Base-by-base conservation (phyloP, 2,113 vertebrate species). In the Malurus elegans region DNA sequence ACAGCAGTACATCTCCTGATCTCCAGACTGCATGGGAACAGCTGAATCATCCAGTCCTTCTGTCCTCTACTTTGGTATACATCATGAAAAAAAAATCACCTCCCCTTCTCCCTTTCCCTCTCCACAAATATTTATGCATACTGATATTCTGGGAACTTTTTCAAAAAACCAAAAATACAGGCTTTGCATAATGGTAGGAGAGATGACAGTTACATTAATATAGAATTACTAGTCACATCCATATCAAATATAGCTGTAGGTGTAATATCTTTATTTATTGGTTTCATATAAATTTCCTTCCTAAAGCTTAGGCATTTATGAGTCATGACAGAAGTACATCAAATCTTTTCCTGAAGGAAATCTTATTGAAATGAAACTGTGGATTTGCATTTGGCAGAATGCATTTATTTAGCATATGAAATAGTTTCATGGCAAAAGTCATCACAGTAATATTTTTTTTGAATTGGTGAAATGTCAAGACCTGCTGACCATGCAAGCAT, bases 251-350 rank as follows among this genome's bases (percentile, higher is more conserved):
- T 28, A 84, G 61, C 60, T 92, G 29, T 83, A 88, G 86, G 64
- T 90, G 62, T 91, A 92, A 69, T 93, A 85, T 90, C 51, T 88
- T 75, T 66, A 79, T 95, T 85, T 96, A 87, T 87, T 96, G 84
- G 80, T 86, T 90, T 72, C n/a, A 31, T 83, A 86, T 61, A 40
- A 66, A 51, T 89, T 96, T 70, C 34, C 29, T 92, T 96, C n/a
- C 90, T 72, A 81, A 80, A 67, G 69, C 71, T 95, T 56, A 85
- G 36, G 85, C 58, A 73, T 95, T 95, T 81, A 45, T 67, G 79
- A 90, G 80, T 96, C 34, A 74, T 8, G 38, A 88, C 64, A 90
- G 45, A 96, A 74, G 44, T 51, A 70, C 60, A 73, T 95, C 18
- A 94, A 54, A 93, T 92, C 60, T 93, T 88, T 89, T 81, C 73